Conservation (phyloP, 2,113 vertebrate genomes). For the Dicaeum eximium region DNA sequence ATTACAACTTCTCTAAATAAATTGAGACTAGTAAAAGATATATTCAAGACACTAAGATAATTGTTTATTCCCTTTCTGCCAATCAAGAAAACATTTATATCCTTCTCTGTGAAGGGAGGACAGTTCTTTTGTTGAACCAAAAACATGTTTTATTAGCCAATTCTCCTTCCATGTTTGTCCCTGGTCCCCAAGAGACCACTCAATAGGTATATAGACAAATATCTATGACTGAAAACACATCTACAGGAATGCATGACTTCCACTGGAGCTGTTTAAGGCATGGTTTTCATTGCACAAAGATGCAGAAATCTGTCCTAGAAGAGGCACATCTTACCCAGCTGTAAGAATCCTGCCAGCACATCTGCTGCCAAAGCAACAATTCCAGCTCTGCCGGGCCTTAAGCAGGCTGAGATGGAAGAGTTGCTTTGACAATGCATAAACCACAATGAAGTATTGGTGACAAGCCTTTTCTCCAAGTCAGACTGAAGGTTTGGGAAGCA, state of each 20-base stretch:
- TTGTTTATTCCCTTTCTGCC: background rate
- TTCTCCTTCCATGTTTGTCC: fast-evolving
- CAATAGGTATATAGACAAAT: background rate
- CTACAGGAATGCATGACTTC: background rate
- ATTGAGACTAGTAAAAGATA: background rate
- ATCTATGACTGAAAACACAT: background rate
- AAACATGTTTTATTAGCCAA: background rate
- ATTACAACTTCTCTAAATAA: background rate
- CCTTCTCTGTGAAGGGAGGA: background rate
- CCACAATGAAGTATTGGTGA: background rate
- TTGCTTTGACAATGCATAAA: background rate
- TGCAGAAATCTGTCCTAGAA: background rate
- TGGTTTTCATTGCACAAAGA: background rate
- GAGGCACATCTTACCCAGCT: background rate
- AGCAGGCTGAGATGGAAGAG: background rate
- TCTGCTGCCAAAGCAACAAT: background rate
- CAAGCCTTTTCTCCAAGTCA: background rate
- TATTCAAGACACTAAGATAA: background rate
- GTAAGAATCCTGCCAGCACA: background rate
- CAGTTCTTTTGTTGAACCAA: background rate
- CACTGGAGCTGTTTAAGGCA: background rate
- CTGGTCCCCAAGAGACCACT: fast-evolving
- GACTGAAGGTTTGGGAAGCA: background rate
- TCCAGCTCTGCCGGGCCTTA: background rate
- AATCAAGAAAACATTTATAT: background rate